Base-by-base conservation (phyloP, 2,888 invertebrate species). In the Aphodius sticticus region DNA sequence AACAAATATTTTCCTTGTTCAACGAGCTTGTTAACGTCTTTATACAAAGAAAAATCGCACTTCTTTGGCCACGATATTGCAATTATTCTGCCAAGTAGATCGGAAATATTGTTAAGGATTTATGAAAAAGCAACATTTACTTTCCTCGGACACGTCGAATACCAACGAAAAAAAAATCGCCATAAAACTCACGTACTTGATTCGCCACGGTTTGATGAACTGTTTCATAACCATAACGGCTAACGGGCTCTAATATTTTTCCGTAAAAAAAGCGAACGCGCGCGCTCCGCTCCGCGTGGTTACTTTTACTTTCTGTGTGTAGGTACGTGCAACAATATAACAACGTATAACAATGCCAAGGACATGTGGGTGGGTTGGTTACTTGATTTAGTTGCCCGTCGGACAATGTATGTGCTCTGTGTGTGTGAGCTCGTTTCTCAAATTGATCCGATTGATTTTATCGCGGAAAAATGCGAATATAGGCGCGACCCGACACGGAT, bases 11-110 rank as follows among this genome's bases (percentile, higher is more conserved):
- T 53, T 53, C 53, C 12, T 9, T 53, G 53, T 53, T 53, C 53
- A 53, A 53, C 53, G 53, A 53, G 53, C 53, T 53, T 53, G 53
- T 53, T 53, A 53, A 53, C 53, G 53, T 53, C 53, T 53, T 53
- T 53, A 53, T 53, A 53, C 53, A 53, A 2, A 53, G 9, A 53
- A 53, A 53, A 53, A 53, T 53, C 12, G 12, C 9, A 53, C 12
- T 53, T 53, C 53, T 53, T 53, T 53, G 12, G 53, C 53, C 53
- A 53, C 53, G 53, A 53, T 53, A 7, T 3, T 53, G 53, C 53
- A 53, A 53, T 53, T 5, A 53, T 53, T 3, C 2, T 53, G 53
- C 53, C 53, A 53, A 53, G 53, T 53, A 53, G 53, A 53, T 53
- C 53, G 53, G 53, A 53, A 53, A 53, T 53, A 53, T 53, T 53